A percentile compares a stretch with the other conserved stretches of the same genome.
Evolutionary conservation across 2,113 vertebrate genomes (phyloP).

Genomic region (Pteropus alecto): DNA sequence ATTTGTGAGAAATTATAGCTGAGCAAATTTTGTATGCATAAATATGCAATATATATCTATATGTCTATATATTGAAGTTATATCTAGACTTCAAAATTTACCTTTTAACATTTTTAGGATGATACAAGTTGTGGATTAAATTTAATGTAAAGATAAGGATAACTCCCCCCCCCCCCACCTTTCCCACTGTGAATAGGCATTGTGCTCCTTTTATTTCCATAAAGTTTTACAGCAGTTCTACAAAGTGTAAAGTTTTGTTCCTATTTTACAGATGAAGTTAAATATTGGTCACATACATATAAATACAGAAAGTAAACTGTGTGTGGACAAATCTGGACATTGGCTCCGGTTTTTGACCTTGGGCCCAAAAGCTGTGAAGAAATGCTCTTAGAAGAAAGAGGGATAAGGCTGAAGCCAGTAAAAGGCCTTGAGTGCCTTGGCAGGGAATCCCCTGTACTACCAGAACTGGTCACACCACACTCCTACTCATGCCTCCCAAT

Average conservation of each 20-base stretch:
- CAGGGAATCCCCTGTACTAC: neutral
- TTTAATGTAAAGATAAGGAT: neutral
- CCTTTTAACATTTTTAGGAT: neutral
- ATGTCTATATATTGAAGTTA: too few species aligned
- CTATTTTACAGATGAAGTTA: neutral
- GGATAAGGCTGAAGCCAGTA: neutral
- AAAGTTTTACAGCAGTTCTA: neutral
- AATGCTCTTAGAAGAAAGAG: neutral
- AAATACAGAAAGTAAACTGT: neutral
- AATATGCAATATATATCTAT: neutral
- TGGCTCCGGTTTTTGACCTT: neutral
- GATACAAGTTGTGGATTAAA: neutral
- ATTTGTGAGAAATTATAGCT: neutral
- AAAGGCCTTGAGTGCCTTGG: neutral
- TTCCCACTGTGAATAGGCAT: neutral
- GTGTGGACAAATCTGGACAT: neutral
- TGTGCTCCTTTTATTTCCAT: neutral
- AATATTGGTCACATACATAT: neutral
- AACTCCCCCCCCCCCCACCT: neutral
- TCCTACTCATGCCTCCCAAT: fast-evolving
- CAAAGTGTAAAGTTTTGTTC: neutral
- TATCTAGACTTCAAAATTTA: neutral
- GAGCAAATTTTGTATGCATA: neutral
- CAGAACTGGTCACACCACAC: neutral
- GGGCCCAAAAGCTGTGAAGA: neutral